Evolutionary conservation across 2,888 invertebrate species (phyloP).

Genomic region (Scaptomyza reducta): DNA sequence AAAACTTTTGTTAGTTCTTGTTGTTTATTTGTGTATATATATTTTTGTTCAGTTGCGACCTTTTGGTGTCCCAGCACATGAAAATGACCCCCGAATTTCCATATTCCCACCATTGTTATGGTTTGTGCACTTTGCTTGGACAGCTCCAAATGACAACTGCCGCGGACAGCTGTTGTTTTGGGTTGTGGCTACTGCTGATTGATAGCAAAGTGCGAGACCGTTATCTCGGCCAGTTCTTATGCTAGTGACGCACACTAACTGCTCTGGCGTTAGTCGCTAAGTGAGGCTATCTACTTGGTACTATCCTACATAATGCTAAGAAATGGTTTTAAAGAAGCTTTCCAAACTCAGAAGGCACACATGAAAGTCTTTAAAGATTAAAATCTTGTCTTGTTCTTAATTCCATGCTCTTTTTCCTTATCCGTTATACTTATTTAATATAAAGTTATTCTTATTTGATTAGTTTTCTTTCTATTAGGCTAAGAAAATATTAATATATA

Average conservation of each 20-base stretch:
- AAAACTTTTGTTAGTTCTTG: background rate
- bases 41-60: conserved; percentile 13
- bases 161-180: conserved; percentile 4
- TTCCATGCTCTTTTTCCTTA: too few relatives aligned
- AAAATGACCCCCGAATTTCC: conserved; percentile 53
- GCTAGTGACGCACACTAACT: conserved; percentile 46
- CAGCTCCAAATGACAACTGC: conserved; percentile 47
- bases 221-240: conserved; percentile 47
- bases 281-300: conserved; percentile 18
- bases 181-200: conserved; percentile 35
- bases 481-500: too few relatives aligned
- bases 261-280: conserved; percentile 18
- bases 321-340: too few relatives aligned
- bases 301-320: background rate
- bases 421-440: too few relatives aligned
- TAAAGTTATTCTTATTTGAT: too few relatives aligned
- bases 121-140: conserved; percentile 24
- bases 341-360: too few relatives aligned
- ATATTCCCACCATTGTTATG: conserved; percentile 48
- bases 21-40: background rate
- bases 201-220: conserved; percentile 31
- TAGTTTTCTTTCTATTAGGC: too few relatives aligned
- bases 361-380: too few relatives aligned
- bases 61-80: conserved; percentile 47
- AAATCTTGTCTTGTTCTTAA: too few relatives aligned